Evolutionary conservation across 2,113 vertebrate species (phyloP).

Genomic region (Mobula hypostoma): DNA sequence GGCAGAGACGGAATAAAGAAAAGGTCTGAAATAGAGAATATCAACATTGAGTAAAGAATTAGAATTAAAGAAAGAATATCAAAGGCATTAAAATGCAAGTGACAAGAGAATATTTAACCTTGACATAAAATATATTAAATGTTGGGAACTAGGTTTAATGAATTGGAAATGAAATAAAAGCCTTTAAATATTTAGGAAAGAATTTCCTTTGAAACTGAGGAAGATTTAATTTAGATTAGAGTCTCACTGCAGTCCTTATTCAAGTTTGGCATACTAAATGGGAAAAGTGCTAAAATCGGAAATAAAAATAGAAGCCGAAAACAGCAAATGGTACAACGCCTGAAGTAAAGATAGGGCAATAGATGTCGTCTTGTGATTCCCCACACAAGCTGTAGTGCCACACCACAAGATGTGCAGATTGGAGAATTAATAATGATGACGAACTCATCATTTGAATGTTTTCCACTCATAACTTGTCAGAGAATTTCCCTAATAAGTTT

Average conservation of each 20-base stretch:
- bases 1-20: not conserved
- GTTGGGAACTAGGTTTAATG: not conserved
- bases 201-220: not conserved
- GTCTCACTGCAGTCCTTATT: not conserved
- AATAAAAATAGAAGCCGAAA: not conserved
- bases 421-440: not conserved
- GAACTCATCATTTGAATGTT: not conserved
- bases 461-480: not conserved
- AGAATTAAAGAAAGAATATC: not conserved
- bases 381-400: not conserved
- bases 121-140: not conserved
- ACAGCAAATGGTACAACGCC: too few species aligned
- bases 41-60: not conserved
- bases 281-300: not conserved
- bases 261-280: not conserved
- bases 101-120: too few species aligned
- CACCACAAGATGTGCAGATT: not conserved
- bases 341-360: not conserved
- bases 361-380: not conserved
- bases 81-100: not conserved
- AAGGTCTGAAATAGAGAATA: not conserved
- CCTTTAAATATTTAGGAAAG: not conserved
- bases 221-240: not conserved
- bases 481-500: not conserved
- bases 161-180: not conserved